Evolutionary conservation across 2,888 invertebrate species (phyloP), one percentile per base, ranked within the genome.

Genomic region (Timandra comae): DNA sequence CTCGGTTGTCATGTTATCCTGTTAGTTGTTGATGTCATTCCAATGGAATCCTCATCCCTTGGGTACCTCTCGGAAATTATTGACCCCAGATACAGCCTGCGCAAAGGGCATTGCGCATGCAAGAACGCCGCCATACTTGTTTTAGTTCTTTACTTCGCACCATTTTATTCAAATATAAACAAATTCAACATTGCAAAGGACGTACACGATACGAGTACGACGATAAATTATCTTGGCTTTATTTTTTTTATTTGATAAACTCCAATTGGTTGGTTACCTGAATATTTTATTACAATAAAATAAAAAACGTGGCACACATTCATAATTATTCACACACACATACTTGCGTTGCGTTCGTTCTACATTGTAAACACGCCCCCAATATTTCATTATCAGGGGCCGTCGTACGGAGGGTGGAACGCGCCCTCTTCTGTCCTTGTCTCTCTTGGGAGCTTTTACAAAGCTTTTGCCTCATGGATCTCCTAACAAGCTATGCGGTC

Each of bases 11-110:
- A 66, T 87, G 80, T 50, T 49, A 49, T 71, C 86, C 86, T 87
- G 78, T 44, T 87, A 79, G 68, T 79, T 86, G 81, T 87, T 88
- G 87, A 87, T 87, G 87, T 87, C 87, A 86, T 81, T 78, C 76
- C 75, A 80, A 81, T 74, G 73, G 76, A 76, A 71, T 72, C 65
- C 69, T 72, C 76, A 80, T 81, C 82, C 84, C 79, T 76, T 66
- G 70, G 76, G 80, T 76, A 77, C 80, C 84, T 65, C 79, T 60
- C 63, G 68, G 57, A 38, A 7, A 24, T 10, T 64, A 41, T 62
- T 67, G 62, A 67, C 57, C 67, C 56, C 49, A 40, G 32, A 21
- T 32, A 26, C 41, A 47, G 47, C 41, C 37, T 52, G 51, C 46
- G 45, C 40, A 21, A 32, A 41, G 30, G 35, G 12, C 24, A 12